phyloP scores from a whole-genome alignment of 2,888 invertebrate genomes.

The Andrena hattorfiana region DNA sequence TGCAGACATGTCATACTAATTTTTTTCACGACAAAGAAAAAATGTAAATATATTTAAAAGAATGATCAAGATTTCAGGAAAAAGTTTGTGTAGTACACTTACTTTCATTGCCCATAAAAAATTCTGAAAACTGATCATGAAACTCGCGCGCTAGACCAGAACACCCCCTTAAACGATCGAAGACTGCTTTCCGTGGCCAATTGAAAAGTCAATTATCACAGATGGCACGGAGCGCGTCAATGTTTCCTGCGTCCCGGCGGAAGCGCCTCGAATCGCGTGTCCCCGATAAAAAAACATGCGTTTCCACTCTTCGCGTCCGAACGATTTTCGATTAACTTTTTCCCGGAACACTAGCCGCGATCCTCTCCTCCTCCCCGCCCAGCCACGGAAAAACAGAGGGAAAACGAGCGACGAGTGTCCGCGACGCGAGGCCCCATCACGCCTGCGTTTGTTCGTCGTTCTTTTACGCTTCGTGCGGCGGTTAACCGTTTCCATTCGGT shows the following conservation, averaged over 20 bases:
- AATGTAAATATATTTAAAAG: no score
- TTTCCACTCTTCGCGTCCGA: not conserved
- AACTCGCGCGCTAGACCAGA: no score
- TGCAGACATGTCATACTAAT: no score
- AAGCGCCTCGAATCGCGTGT: not conserved
- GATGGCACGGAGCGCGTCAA: not conserved
- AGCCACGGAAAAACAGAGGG: not conserved
- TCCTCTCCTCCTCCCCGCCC: not conserved
- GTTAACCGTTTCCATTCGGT: conserved; percentile 20
- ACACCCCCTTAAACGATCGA: not conserved
- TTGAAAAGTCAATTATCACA: conserved; percentile 29
- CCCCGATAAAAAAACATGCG: conserved; percentile 12
- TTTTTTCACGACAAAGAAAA: no score
- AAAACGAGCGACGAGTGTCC: not conserved
- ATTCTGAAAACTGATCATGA: no score
- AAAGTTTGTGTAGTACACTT: no score
- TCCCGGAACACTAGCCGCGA: not conserved
- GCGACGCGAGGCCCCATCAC: not conserved
- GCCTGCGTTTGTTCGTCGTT: conserved; percentile 1
- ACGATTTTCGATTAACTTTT: conserved; percentile 34
- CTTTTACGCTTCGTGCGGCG: conserved; percentile 16
- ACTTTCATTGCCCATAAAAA: no score
- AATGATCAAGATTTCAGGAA: no score
- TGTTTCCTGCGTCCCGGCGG: conserved; percentile 5
- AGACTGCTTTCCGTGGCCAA: not conserved